Evolutionary conservation across 2,113 vertebrate genomes (phyloP).

Genomic region (Halichoerus grypus): DNA sequence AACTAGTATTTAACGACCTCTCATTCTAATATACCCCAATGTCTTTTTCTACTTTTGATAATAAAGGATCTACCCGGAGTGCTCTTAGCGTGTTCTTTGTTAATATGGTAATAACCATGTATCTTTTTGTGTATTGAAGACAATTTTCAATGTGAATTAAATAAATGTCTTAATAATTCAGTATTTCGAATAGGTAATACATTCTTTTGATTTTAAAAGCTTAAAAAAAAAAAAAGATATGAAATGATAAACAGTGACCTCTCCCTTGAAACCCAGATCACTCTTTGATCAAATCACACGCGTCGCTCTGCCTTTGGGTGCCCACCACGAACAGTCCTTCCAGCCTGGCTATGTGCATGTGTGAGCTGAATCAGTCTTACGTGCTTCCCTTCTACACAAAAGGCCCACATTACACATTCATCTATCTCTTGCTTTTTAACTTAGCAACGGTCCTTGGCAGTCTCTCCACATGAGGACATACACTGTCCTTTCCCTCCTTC

Average conservation of each 20-base stretch:
- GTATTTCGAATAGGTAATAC: not conserved
- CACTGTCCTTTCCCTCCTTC: not conserved
- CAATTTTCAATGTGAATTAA: not conserved
- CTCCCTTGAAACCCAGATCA: not conserved
- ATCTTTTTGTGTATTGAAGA: not conserved
- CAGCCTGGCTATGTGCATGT: rapidly evolving
- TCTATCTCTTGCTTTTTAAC: not conserved
- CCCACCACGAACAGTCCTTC: not conserved
- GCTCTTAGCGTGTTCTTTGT: not conserved
- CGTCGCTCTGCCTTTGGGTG: rapidly evolving
- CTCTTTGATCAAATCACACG: not conserved
- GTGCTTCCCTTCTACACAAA: not conserved
- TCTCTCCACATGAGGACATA: not conserved
- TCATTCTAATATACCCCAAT: not conserved
- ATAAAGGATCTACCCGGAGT: not conserved
- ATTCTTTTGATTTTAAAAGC: not conserved
- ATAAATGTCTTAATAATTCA: not conserved
- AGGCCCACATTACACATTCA: not conserved
- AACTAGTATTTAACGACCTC: not conserved
- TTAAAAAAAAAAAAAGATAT: not conserved
- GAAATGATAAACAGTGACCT: not conserved
- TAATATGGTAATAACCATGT: not conserved
- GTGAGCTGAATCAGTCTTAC: not conserved
- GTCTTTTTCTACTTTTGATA: not conserved
- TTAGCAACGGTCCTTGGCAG: not conserved